These are phyloP conservation scores for Piprites chloris DNA, from an alignment of 2,113 vertebrate genomes.

Conservation along the genomic window DNA sequence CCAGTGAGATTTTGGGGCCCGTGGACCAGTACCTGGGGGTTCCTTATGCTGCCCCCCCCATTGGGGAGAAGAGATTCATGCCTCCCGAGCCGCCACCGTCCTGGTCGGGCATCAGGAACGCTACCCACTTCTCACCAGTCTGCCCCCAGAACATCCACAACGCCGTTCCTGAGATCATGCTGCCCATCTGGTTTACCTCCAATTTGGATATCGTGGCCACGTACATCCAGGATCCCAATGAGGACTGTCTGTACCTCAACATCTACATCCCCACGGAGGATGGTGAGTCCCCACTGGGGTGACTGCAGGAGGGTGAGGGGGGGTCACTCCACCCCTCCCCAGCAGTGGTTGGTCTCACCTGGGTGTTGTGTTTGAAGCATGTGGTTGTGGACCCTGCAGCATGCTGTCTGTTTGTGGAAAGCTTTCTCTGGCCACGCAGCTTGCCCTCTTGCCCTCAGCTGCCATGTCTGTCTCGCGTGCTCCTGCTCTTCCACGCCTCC, in stretches of 20 bases:
- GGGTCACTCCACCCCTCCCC: slow-evolving; percentile 13
- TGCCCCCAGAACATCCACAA: slow-evolving; percentile 99
- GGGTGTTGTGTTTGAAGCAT: slow-evolving; percentile 85
- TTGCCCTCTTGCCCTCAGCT: slow-evolving; percentile 46
- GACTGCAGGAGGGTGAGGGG: not conserved
- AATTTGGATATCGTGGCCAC: slow-evolving; percentile 98
- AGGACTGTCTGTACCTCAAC: slow-evolving; percentile 99
- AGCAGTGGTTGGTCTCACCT: slow-evolving; percentile 59
- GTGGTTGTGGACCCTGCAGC: slow-evolving; percentile 83
- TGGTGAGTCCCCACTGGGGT: slow-evolving; percentile 88
- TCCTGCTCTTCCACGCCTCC: slow-evolving; percentile 9
- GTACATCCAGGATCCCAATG: slow-evolving; percentile 97
- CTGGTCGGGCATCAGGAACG: slow-evolving; percentile 97
- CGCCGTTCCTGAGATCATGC: slow-evolving; percentile 97
- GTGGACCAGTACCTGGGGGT: slow-evolving; percentile 89
- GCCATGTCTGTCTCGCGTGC: slow-evolving; percentile 20
- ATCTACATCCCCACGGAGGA: slow-evolving; percentile 99
- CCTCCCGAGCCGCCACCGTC: slow-evolving; percentile 93
- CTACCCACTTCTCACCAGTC: slow-evolving; percentile 96
- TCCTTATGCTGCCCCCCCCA: slow-evolving; percentile 88
- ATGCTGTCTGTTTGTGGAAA: slow-evolving; percentile 82
- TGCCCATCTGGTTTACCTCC: slow-evolving; percentile 99
- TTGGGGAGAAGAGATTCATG: slow-evolving; percentile 95
- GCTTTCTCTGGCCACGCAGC: slow-evolving; percentile 59
- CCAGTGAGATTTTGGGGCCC: slow-evolving; percentile 95